phyloP scores from a whole-genome alignment of 1,140 invertebrate species.

The Aporrectodea caliginosa region DNA sequence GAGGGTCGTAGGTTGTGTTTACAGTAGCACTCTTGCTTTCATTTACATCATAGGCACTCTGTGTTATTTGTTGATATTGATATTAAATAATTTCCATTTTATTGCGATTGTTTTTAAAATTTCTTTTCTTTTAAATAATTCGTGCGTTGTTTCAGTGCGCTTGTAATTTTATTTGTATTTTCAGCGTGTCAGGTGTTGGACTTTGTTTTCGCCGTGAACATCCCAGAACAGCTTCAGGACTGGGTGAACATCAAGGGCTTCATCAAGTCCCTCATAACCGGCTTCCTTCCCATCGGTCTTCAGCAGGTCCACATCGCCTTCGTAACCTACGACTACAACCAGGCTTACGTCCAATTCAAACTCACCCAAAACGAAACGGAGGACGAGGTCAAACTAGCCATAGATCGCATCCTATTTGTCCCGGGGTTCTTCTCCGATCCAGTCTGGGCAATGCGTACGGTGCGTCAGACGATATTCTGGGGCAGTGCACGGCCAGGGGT shows the following conservation, averaged over 20 bases:
- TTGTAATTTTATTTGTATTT: too few relatives aligned
- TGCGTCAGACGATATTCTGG: neutral
- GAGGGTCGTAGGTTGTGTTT: too few relatives aligned
- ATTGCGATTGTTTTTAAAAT: too few relatives aligned
- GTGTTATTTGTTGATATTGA: too few relatives aligned
- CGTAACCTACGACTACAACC: neutral
- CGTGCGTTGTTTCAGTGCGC: too few relatives aligned
- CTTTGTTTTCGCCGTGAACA: neutral
- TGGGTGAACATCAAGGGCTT: neutral
- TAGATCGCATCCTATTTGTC: neutral
- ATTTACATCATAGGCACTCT: too few relatives aligned
- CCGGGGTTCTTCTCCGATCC: neutral
- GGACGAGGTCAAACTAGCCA: neutral
- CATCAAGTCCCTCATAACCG: slow-evolving; percentile 12
- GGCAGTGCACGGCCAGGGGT: too few relatives aligned
- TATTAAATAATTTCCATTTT: too few relatives aligned
- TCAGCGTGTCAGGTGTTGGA: slow-evolving; percentile 1
- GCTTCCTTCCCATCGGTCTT: slow-evolving; percentile 6
- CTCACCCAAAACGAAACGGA: neutral
- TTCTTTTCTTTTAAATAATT: too few relatives aligned
- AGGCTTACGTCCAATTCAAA: neutral
- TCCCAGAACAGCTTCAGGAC: neutral
- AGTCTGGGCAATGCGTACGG: neutral
- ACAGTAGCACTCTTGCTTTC: too few relatives aligned
- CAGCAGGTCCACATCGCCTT: neutral